Percentiles rank a stretch among this genome's conserved stretches.
These are phyloP conservation scores for Cyphomyrus plagiostoma DNA, from an alignment of 2,113 vertebrate genomes.

Conservation along the genomic window DNA sequence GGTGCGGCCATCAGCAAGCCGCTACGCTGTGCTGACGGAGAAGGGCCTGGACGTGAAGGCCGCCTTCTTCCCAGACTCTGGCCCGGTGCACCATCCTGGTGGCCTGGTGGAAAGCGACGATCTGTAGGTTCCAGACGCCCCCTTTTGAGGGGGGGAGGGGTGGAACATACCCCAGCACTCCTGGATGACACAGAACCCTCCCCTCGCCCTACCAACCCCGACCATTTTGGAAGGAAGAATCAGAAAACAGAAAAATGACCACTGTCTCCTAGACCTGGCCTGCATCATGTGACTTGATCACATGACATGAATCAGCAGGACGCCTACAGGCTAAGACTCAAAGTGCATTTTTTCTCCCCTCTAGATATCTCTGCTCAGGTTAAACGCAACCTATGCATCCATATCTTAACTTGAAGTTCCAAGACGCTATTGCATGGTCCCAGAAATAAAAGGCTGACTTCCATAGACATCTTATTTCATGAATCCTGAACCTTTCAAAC, in stretches of 20 bases:
- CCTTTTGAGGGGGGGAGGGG: background rate
- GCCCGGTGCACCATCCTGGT: constrained; percentile 69
- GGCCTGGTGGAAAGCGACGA: constrained; percentile 92
- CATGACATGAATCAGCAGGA: background rate
- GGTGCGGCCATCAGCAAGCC: constrained; percentile 88
- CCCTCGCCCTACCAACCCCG: background rate
- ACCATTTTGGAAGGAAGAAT: background rate
- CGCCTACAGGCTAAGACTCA: background rate
- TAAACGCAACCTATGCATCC: background rate
- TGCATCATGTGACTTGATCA: background rate
- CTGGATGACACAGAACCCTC: background rate
- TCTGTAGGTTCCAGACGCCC: constrained; percentile 62
- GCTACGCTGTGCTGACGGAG: constrained; percentile 93
- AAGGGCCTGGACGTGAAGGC: constrained; percentile 95
- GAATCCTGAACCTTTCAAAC: background rate
- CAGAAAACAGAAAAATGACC: background rate
- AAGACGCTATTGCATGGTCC: background rate
- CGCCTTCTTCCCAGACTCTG: constrained; percentile 92
- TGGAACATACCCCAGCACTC: background rate
- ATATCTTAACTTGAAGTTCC: background rate
- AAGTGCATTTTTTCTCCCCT: background rate
- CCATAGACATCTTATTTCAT: background rate
- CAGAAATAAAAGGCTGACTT: background rate
- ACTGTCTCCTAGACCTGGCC: background rate
- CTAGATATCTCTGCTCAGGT: background rate